Conservation (phyloP, 2,888 invertebrate species). For the Leucoptera coffeella region DNA sequence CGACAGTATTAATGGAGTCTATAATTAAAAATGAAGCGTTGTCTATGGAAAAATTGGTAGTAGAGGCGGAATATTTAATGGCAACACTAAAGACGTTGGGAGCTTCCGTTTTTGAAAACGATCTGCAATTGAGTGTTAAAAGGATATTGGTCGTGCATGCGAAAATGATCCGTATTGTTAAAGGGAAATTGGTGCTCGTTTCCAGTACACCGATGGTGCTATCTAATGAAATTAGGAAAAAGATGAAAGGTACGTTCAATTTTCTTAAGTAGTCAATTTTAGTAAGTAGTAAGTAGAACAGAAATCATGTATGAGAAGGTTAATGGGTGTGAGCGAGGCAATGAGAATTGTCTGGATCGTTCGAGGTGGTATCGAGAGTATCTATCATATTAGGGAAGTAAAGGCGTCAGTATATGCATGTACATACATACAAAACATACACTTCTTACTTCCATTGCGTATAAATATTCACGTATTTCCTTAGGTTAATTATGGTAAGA, state of each 20-base stretch:
- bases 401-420: too few relatives aligned
- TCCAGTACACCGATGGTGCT: conserved; percentile 25
- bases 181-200: conserved; percentile 22
- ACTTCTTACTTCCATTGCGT: too few relatives aligned
- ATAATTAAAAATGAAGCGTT: conserved; percentile 25
- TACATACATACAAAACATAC: too few relatives aligned
- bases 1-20: conserved; percentile 54
- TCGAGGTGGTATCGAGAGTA: too few relatives aligned
- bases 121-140: conserved; percentile 38
- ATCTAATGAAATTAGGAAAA: conserved; percentile 29
- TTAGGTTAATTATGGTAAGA: too few relatives aligned
- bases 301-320: too few relatives aligned
- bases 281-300: too few relatives aligned
- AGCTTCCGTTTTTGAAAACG: conserved; percentile 40
- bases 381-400: too few relatives aligned
- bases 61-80: conserved; percentile 50
- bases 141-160: conserved; percentile 56
- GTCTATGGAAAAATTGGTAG: conserved; percentile 29
- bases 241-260: conserved; percentile 42
- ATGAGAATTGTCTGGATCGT: too few relatives aligned
- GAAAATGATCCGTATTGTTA: conserved; percentile 34
- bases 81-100: conserved; percentile 23
- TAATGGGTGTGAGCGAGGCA: too few relatives aligned
- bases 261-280: too few relatives aligned
- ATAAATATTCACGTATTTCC: too few relatives aligned